Evolutionary conservation across 64 coral and sea anemone genomes (phyloP), one percentile per base, ranked within the genome.

Genomic region (Montipora sp.): DNA sequence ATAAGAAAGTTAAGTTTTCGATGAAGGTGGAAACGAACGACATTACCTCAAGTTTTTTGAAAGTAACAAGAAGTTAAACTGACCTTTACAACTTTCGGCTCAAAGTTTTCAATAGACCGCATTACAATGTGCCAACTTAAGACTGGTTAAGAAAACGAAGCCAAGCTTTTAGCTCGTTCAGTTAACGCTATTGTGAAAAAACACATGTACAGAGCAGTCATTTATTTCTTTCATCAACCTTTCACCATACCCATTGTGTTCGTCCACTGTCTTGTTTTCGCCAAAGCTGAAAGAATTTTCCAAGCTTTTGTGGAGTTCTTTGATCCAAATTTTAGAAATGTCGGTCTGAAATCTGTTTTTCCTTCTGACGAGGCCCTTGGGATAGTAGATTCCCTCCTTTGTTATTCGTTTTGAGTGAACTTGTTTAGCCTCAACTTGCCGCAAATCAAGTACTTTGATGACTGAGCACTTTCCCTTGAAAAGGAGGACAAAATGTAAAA

Each of bases 381-480:
- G 21, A 59, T 75, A 87, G 74, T 74, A 86, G 20, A 88, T 77
- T 70, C 92, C 81, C 11, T 83, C 67, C 20, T 82, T 80, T 7
- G 63, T 80, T 22, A 73, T 46, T 51, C 77, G 36, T 80, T 49
- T 87, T 10, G 84, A 83, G 23, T 75, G 58, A 70, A 66, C 5
- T 0, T n/a, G 58, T 13, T 76, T 69, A 19, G 63, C 79, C 1
- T 46, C 71, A 48, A 65, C 70, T 15, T 80, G 87, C 27, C 27
- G 27, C 10, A 99, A 85, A 24, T 99, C 80, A 67, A 96, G 80
- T 1, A 88, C 90, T 90, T 99, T 99, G 66, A 99, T 90, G 11
- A 99, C 98, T 16, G 77, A 90, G 13, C 98, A 99, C 66, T 96
- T 90, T 47, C 98, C 98, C 98, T 99, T 78, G 24, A 60, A n/a